Evolutionary conservation across 2,797 vertebrate species (phyloP).

Genomic region (Brotula barbata): DNA sequence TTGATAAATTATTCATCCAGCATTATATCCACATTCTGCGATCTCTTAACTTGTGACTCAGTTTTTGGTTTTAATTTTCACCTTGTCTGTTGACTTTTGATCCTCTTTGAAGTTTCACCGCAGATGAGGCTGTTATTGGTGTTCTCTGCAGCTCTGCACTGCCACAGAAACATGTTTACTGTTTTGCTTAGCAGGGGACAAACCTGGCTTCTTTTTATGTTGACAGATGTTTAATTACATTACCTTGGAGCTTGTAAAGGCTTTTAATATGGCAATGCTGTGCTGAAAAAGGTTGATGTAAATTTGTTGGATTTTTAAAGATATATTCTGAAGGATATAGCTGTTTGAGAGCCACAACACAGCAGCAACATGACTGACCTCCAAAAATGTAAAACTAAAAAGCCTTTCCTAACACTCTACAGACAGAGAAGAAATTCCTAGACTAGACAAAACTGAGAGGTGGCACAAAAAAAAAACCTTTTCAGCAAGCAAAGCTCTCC

Average conservation of each 20-base stretch:
- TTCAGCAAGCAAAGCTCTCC: neutral
- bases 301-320: constrained; percentile 33
- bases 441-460: too few relatives aligned
- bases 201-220: constrained; percentile 43
- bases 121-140: constrained; percentile 42
- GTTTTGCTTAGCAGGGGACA: constrained; percentile 39
- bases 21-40: constrained; percentile 34
- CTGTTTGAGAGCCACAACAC: constrained; percentile 15
- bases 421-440: too few relatives aligned
- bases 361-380: constrained; percentile 3
- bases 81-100: constrained; percentile 54
- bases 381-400: neutral
- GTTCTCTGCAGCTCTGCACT: constrained; percentile 39
- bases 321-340: constrained; percentile 22
- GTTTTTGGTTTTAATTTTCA: constrained; percentile 58
- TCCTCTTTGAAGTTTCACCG: constrained; percentile 40
- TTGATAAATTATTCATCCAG: constrained; percentile 58
- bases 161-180: constrained; percentile 31
- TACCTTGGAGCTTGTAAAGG: constrained; percentile 43
- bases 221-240: constrained; percentile 54
- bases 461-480: neutral
- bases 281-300: constrained; percentile 31
- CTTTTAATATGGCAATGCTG: constrained; percentile 34
- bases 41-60: constrained; percentile 43
- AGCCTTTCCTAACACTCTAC: too few relatives aligned